phyloP scores from a whole-genome alignment of 1,140 invertebrate genomes.

The Drosophila dunni region DNA sequence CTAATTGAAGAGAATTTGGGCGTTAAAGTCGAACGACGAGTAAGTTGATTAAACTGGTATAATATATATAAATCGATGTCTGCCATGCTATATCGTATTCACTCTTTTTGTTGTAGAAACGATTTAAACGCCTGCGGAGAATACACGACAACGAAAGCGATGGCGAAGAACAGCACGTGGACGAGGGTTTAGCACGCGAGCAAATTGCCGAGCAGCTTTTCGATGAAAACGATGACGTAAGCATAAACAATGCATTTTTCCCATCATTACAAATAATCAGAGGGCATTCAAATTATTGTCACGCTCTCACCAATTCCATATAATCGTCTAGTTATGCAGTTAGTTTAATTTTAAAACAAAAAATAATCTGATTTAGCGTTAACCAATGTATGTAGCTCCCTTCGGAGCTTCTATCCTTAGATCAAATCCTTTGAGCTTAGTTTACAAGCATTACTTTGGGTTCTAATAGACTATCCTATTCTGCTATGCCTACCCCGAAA shows the following conservation, averaged over 20 bases:
- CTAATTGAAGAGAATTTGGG: conserved; percentile 99
- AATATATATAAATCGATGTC: not conserved
- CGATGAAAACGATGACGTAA: conserved; percentile 93
- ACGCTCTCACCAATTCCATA: no score
- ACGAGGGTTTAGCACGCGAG: conserved; percentile 91
- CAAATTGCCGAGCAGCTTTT: conserved; percentile 96
- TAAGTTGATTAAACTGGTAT: conserved; percentile 84
- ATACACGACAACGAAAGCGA: conserved; percentile 95
- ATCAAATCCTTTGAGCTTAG: no score
- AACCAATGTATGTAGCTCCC: no score
- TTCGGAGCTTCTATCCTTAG: no score
- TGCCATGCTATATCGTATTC: not conserved
- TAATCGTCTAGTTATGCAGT: no score
- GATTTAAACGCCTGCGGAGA: conserved; percentile 93
- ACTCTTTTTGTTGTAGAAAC: conserved; percentile 87
- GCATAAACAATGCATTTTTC: conserved; percentile 40
- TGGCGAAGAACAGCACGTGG: conserved; percentile 90
- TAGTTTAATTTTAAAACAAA: no score
- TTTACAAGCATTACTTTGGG: no score
- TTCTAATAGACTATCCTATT: no score
- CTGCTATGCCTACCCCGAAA: no score
- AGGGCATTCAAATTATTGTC: not conserved
- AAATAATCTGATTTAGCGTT: no score
- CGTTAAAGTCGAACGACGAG: conserved; percentile 94
- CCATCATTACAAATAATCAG: conserved; percentile 38